Evolutionary conservation across 2,113 vertebrate species (phyloP).

Genomic region (Neolamprologus longior): DNA sequence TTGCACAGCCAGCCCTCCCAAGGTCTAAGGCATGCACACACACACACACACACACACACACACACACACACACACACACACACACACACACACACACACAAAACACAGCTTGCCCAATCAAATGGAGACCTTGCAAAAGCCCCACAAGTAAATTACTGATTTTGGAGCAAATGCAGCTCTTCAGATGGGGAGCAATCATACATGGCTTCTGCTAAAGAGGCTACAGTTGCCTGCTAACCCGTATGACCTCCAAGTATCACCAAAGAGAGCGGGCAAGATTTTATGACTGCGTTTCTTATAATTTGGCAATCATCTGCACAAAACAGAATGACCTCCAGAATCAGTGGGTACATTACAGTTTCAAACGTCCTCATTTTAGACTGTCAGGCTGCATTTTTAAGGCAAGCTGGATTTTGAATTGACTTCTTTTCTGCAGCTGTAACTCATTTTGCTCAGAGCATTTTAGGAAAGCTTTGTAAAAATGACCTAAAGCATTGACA

Average conservation of each 20-base stretch:
- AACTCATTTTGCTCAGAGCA: not conserved
- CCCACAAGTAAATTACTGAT: conserved; percentile 63
- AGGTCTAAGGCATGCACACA: conserved; percentile 22
- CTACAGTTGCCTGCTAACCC: conserved; percentile 5
- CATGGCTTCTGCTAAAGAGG: conserved; percentile 38
- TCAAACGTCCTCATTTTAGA: not conserved
- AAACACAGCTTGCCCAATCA: conserved; percentile 59
- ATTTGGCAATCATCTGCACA: conserved; percentile 9
- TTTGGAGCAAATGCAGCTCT: conserved; percentile 50
- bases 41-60: not conserved
- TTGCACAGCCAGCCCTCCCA: conserved; percentile 64
- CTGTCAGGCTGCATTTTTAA: not conserved
- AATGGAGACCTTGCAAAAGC: conserved; percentile 36
- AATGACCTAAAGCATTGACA: not conserved
- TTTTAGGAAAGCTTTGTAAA: not conserved
- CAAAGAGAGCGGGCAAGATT: not conserved
- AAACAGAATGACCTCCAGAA: not conserved
- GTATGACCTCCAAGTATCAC: conserved; percentile 36
- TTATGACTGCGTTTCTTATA: not conserved
- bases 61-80: not conserved
- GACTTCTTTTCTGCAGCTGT: not conserved
- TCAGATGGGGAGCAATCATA: conserved; percentile 57
- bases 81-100: too few species aligned
- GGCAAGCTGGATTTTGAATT: not conserved
- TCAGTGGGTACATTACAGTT: not conserved